Evolutionary conservation across 2,113 vertebrate species (phyloP), one percentile per base, ranked within the genome.

Genomic region (Recurvirostra avosetta): DNA sequence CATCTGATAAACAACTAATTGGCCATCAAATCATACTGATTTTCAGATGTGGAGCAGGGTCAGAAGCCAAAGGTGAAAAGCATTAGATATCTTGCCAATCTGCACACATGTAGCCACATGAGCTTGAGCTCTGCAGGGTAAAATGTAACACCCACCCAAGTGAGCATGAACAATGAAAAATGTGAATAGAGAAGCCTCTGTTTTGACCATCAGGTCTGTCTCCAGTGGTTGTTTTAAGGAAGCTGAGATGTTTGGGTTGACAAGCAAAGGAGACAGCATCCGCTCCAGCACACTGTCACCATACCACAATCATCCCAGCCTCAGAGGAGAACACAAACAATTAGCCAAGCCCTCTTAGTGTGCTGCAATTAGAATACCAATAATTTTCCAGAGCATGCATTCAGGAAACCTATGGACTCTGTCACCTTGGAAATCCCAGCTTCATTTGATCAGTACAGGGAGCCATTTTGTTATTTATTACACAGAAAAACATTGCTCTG

Each of bases 121-220:
- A 91, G 9, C 9, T 52, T 56, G 21, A 71, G 36, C 40, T 91
- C 36, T 53, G 25, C 11, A 75, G 19, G 9, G 13, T 38, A 63
- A 67, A 63, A 74, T 8, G 41, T 65, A 70, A 38, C 41, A 86
- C 25, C 19, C 56, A 61, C 25, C 43, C 65, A 89, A 95, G 11
- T 0, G 0, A 77, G 30, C 2, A 0, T 10, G 26, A 83, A 16
- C n/a, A 73, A 30, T 5, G 5, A 43, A 58, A 83, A 63, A 62
- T 1, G 0, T 34, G 21, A 94, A 61, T 5, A 9, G 13, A 86
- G 22, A 7, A 65, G 22, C 32, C 23, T 79, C 36, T 73, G 16
- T 71, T 87, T 85, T 63, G 45, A 67, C 34, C 23, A 36, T 34
- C 55, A 67, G 2, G 47, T 83, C 18, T 78, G 38, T 58, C 63